Base-by-base conservation (phyloP, 2,797 vertebrate species). In the Eulemur rubriventer region DNA sequence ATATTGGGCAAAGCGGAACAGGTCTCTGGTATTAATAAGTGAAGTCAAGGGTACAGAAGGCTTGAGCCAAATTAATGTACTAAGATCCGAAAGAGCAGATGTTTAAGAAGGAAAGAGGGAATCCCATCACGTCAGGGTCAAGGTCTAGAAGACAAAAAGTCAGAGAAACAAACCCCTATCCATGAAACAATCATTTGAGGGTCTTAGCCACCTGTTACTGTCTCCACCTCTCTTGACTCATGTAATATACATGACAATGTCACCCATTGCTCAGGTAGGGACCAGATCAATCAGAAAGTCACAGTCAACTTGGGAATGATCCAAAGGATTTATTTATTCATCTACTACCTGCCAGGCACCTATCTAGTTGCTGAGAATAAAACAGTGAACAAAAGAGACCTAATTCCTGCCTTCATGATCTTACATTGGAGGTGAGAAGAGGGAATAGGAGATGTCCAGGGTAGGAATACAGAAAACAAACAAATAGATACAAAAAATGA, bases 401-500 rank as follows among this genome's bases (percentile, higher is more conserved):
- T 75, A 65, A 5, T 75, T 63, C 50, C 20, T 70, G n/a, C 6
- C 41, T 91, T 80, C 26, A 30, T 41, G 22, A 35, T 59, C 67
- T 76, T 70, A 67, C 20, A 11, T 30, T 50, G 38, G 0, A 16
- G 5, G 0, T 33, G 0, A 2, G 4, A 6, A 69, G 18, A 80
- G 10, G 6, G 13, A 65, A 41, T 65, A 2, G 30, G 6, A 13
- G 3, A 43, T 30, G 5, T 75, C 48, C 46, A 80, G 12, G 12
- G 12, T 28, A 89, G 10, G 9, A 28, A 55, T 85, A 63, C 7
- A 81, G 46, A 96, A 96, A 91, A 70, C 38, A 93, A 30, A 6
- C 52, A 95, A 89, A 73, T n/a, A 35, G 2, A 82, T 67, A 78
- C 6, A 55, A 55, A 43, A 88, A 67, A 22, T n/a, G 22, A 82